Base-by-base conservation (phyloP, 2,888 invertebrate genomes). In the Malachius bipustulatus region DNA sequence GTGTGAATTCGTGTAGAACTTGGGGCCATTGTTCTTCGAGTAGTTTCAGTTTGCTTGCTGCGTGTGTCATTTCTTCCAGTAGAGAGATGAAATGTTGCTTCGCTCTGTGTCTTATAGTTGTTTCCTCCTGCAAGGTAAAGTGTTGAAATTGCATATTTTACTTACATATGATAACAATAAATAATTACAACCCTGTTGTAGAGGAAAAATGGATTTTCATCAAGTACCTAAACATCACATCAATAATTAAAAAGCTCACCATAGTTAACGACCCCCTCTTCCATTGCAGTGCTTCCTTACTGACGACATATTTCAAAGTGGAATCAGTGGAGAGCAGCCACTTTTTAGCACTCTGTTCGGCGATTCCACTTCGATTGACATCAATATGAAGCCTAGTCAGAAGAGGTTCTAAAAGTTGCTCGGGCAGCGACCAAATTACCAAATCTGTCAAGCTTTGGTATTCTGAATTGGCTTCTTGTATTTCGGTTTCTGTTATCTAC, bases 281-380 rank as follows among this genome's bases (percentile, higher is more conserved):
- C 73, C 82, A 87, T 47, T 87, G 85, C 29, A 88, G 59, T 2
- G 87, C 85, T 63, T 88, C 87, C 59, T 87, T 88, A 34, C 83
- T 83, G 34, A 88, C 84, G 8, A 88, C 87, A 45, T 77, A 76
- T 49, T 78, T 72, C 35, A 88, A 62, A 3, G 82, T 81, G 14
- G 83, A 78, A 57, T 88, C 85, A 9, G 80, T 76, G 8, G 69
- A 65, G 51, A 73, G 64, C 26, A 83, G 57, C 82, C 82, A 83
- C 38, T 77, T 73, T 54, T 81, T 80, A 4, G 81, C 77, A 44
- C 55, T 64, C 31, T 55, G 49, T 37, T 56, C 58, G 1, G 49
- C 43, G 4, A 47, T 32, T 4, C 31, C 29, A 10, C 48, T 48
- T 46, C 64, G 69, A 32, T 65, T 65, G 43, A 71, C 69, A 39